Conservation (phyloP, 2,888 invertebrate species). For the Pocota personata region DNA sequence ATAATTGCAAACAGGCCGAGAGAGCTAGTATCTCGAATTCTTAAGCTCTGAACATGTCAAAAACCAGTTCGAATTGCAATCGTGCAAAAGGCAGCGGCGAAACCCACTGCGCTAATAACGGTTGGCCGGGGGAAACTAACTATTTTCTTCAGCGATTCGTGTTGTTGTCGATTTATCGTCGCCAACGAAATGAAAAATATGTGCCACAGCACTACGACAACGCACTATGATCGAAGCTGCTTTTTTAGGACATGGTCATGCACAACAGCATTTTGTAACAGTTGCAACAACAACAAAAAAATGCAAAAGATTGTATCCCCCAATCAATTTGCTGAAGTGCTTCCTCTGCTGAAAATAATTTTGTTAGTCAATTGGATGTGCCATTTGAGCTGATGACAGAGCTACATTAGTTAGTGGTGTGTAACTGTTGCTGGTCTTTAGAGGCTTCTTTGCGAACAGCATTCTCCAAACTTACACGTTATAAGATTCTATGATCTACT, state of each 20-base stretch:
- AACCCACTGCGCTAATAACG: constrained; percentile 30
- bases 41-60: constrained; percentile 50
- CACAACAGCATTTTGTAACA: constrained; percentile 27
- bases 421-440: neutral
- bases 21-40: constrained; percentile 29
- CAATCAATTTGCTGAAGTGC: constrained; percentile 48
- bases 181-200: constrained; percentile 35
- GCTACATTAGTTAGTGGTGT: neutral
- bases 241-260: constrained; percentile 53
- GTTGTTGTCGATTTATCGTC: constrained; percentile 39
- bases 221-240: constrained; percentile 11
- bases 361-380: constrained; percentile 36
- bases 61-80: constrained; percentile 58
- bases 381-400: constrained; percentile 23
- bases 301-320: constrained; percentile 48
- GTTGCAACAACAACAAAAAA: constrained; percentile 4
- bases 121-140: constrained; percentile 6
- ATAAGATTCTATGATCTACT: constrained; percentile 14
- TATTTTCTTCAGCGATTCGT: constrained; percentile 51
- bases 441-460: neutral
- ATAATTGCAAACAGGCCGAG: constrained; percentile 46
- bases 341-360: constrained; percentile 23
- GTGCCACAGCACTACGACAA: constrained; percentile 4
- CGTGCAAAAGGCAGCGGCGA: constrained; percentile 15
- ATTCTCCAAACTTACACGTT: neutral